Conservation (phyloP, 2,797 vertebrate species). For the Galagoides demidoff region DNA sequence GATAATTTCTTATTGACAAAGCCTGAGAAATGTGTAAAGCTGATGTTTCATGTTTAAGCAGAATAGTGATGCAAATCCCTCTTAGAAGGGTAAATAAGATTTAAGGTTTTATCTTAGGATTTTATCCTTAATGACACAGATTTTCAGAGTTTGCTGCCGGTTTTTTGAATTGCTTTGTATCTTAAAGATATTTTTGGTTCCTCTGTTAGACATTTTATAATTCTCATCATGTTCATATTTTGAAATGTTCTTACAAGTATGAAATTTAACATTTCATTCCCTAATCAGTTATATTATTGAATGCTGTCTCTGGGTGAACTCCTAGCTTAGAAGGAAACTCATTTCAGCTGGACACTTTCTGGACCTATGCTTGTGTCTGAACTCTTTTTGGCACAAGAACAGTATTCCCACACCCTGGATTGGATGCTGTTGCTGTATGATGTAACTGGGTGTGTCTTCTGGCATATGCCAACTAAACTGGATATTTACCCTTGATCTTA, state of each 20-base stretch:
- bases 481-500: background rate
- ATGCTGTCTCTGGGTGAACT: conserved; percentile 6
- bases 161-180: background rate
- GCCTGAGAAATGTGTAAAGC: conserved; percentile 19
- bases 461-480: background rate
- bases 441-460: background rate
- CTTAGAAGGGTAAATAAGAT: conserved; percentile 1
- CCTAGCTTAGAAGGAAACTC: background rate
- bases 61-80: background rate
- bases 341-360: background rate
- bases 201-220: conserved; percentile 24
- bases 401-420: background rate
- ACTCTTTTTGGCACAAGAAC: background rate
- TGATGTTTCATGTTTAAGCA: conserved; percentile 37
- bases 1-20: background rate
- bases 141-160: conserved; percentile 7
- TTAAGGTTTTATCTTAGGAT: conserved; percentile 46
- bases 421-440: background rate
- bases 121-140: conserved; percentile 40
- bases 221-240: background rate
- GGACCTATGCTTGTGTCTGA: background rate
- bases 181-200: background rate
- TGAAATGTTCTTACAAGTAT: conserved; percentile 28
- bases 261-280: conserved; percentile 25
- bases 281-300: background rate